Base-by-base conservation (phyloP, 2,888 invertebrate species). In the Erpobdella octoculata region DNA sequence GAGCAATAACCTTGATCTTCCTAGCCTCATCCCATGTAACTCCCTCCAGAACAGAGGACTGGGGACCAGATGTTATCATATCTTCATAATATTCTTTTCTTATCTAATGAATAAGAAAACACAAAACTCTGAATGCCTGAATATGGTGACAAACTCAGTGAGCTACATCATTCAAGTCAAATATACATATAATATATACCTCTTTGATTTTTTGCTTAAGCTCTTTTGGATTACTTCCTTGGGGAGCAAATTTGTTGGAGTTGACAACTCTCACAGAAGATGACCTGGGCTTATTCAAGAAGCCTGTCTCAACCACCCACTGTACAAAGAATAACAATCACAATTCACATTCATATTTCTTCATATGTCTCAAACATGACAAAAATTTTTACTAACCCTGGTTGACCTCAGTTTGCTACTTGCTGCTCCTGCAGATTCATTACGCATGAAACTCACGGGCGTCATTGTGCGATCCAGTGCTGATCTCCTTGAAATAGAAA, bases 1-100 rank as follows among this genome's bases (percentile, higher is more conserved):
- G n/a, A n/a, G n/a, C n/a, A n/a, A n/a, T n/a, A 31, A 81, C 82
- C 79, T 81, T 81, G 69, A 81, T 76, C 74, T 77, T 79, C 73
- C 89, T 89, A 38, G 94, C 94, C 84, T 97, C 97, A 82, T 97
- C 96, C 95, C 95, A 96, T 75, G 93, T 91, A 18, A 94, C 91
- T 46, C 95, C 95, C 84, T 98, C 98, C 77, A 99, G 86, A 81
- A 98, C 92, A 82, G 94, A 94, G 46, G 97, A 97, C 84, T 96
- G 95, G 12, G 98, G 98, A 0, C 98, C 98, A 68, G 98, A 94
- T 78, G 92, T 91, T 76, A 95, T 91, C 84, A 91, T 92, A 81
- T 97, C 96, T 68, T 93, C 92, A 76, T 82, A 83, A 72, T 84
- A 84, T 72, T 82, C 81, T 71, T 83, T 81, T 71, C 77, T 74